Conservation (phyloP, 1,140 invertebrate genomes). For the Lucilia sericata region DNA sequence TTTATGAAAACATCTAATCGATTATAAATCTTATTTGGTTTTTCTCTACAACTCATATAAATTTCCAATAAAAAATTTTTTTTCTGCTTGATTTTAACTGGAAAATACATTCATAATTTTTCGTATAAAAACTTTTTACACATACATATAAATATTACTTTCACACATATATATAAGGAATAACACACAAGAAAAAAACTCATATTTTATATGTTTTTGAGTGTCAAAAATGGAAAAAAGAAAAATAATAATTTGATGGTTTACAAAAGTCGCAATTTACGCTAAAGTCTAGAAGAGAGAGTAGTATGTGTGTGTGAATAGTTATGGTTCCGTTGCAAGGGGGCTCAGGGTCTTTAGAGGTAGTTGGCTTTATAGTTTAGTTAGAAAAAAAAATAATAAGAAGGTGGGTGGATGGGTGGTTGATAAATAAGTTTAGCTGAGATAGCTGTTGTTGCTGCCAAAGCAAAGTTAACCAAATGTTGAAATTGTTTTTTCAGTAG, state of each 20-base stretch:
- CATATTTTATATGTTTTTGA: constrained; percentile 1
- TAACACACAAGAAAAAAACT: not conserved
- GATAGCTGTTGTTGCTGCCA: not conserved
- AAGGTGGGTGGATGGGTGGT: not conserved
- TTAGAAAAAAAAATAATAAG: too few relatives aligned
- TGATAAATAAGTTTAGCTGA: not conserved
- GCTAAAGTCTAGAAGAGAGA: not conserved
- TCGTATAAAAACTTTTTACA: too few relatives aligned
- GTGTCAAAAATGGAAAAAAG: not conserved
- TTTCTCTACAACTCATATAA: too few relatives aligned
- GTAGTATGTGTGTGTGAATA: not conserved
- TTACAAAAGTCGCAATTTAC: not conserved
- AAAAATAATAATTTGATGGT: constrained; percentile 14
- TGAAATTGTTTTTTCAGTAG: not conserved
- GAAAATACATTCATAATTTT: too few relatives aligned
- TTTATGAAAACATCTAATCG: too few relatives aligned
- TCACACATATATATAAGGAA: not conserved
- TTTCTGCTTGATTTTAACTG: too few relatives aligned
- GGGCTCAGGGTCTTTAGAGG: not conserved
- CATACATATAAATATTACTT: too few relatives aligned
- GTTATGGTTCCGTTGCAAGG: too few relatives aligned
- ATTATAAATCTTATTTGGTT: too few relatives aligned
- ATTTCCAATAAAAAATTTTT: too few relatives aligned
- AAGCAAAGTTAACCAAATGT: not conserved
- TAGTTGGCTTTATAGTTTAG: constrained; percentile 4